Conservation (phyloP, 1,140 invertebrate species). For the Drosophila pandora region DNA sequence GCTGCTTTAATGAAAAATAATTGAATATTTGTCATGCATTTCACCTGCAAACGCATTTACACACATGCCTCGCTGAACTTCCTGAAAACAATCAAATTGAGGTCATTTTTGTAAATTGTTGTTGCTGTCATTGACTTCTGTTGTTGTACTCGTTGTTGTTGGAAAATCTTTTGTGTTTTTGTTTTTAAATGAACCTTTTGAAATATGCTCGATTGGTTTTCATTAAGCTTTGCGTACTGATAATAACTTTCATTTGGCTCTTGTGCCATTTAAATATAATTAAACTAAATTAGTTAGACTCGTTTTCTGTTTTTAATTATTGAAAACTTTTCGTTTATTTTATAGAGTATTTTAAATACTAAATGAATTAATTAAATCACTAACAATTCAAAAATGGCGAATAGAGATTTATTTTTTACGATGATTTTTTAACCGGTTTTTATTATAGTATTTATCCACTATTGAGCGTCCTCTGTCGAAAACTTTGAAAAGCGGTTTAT, state of each 20-base stretch:
- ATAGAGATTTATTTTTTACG: not conserved
- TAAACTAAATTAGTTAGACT: conserved; percentile 20
- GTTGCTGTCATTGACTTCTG: conserved; percentile 23
- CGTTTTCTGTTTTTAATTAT: not conserved
- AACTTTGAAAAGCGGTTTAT: not conserved
- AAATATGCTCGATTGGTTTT: conserved; percentile 43
- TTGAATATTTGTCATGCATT: conserved; percentile 64
- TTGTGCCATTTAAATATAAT: conserved; percentile 16
- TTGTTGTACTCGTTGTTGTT: conserved; percentile 16
- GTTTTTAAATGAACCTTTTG: conserved; percentile 17
- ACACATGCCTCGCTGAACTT: conserved; percentile 41
- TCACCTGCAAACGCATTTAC: conserved; percentile 29
- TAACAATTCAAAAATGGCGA: not conserved
- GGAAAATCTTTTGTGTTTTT: conserved; percentile 16
- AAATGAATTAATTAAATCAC: not conserved
- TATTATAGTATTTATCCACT: not conserved
- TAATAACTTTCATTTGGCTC: conserved; percentile 15
- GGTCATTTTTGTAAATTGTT: conserved; percentile 56
- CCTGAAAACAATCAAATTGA: conserved; percentile 61
- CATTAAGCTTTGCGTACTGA: conserved; percentile 28
- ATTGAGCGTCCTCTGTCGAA: not conserved
- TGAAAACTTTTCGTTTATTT: too few relatives aligned
- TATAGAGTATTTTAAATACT: too few relatives aligned
- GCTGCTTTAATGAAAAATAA: conserved; percentile 71
- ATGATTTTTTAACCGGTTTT: too few relatives aligned